Percentiles rank a stretch among this genome's conserved stretches.
Evolutionary conservation across 2,888 invertebrate species (phyloP).

Genomic region (Acanthosepion esculentum): DNA sequence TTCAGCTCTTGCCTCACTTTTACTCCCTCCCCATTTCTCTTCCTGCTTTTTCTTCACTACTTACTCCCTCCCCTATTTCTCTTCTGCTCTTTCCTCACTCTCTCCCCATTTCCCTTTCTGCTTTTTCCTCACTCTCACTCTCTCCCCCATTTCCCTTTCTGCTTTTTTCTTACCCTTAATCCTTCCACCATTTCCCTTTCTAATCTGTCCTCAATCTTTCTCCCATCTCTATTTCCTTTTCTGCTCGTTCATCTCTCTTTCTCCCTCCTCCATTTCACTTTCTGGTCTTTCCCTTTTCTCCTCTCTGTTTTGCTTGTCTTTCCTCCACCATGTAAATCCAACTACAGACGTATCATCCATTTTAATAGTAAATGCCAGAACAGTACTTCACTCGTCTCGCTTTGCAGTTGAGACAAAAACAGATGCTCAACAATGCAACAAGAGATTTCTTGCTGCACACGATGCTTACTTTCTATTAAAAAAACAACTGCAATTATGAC

Average conservation of each 20-base stretch:
- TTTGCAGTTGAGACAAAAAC: neutral
- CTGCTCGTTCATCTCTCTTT: no score
- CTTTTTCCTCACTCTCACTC: neutral
- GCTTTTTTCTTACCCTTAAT: neutral
- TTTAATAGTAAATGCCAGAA: neutral
- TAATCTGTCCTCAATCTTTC: neutral
- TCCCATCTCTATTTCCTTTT: neutral
- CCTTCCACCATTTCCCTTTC: neutral
- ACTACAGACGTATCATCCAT: neutral
- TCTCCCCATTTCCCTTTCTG: neutral
- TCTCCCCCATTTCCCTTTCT: neutral
- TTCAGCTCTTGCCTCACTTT: no score
- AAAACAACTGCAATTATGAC: neutral
- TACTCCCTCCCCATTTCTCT: no score
- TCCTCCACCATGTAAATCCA: neutral
- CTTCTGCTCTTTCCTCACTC: neutral
- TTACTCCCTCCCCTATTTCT: neutral
- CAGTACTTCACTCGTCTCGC: neutral
- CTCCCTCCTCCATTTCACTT: no score
- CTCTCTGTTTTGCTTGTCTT: no score
- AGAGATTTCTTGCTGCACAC: neutral
- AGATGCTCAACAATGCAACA: neutral
- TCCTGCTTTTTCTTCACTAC: neutral
- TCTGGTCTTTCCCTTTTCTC: no score
- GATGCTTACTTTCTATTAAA: neutral